phyloP scores from a whole-genome alignment of 1,140 invertebrate species.

The Aphis gossypii region DNA sequence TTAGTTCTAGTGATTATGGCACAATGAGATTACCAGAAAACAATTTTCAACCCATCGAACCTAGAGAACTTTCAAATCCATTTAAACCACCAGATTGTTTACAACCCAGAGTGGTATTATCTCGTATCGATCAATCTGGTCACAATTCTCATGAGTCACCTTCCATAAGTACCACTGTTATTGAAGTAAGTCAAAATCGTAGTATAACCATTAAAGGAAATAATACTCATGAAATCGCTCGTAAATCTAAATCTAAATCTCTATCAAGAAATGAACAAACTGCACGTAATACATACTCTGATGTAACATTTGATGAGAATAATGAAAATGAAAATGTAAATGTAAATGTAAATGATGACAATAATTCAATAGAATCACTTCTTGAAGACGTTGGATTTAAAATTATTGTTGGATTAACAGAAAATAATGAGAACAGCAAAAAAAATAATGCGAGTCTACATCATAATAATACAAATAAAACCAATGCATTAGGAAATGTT shows the following conservation, averaged over 20 bases:
- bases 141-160: background rate
- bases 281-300: slow-evolving; percentile 25
- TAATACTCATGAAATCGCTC: background rate
- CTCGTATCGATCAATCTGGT: background rate
- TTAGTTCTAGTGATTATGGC: background rate
- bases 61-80: slow-evolving; percentile 28
- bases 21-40: background rate
- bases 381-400: slow-evolving; percentile 47
- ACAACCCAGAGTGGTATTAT: background rate
- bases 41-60: background rate
- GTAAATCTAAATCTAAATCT: background rate
- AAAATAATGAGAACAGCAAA: background rate
- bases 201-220: background rate
- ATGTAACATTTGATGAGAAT: slow-evolving; percentile 42
- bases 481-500: background rate
- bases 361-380: slow-evolving; percentile 38
- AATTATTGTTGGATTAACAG: slow-evolving; percentile 45
- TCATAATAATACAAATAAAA: background rate
- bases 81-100: slow-evolving; percentile 29
- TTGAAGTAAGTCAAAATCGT: background rate
- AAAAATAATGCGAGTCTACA: background rate
- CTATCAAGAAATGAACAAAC: background rate
- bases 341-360: background rate
- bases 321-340: background rate
- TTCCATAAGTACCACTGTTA: background rate